Conservation (phyloP, 2,113 vertebrate species). For the Labeo catla region DNA sequence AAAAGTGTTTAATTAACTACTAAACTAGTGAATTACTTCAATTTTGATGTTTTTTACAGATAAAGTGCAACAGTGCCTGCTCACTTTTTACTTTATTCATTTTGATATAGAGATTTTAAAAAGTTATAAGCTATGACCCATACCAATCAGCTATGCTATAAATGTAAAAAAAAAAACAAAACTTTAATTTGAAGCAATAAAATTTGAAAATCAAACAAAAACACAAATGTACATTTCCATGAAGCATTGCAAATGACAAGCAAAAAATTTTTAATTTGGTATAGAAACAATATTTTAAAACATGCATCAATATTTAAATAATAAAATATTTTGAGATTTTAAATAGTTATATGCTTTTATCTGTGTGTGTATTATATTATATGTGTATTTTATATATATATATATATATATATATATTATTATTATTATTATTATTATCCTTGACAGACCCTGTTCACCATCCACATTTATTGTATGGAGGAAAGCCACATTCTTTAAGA, state of each 20-base stretch:
- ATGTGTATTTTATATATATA: too few relatives aligned
- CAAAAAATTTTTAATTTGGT: neutral
- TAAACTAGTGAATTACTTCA: neutral
- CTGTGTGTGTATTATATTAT: too few relatives aligned
- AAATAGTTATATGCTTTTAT: neutral
- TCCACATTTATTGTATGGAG: neutral
- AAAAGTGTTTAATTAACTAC: conserved; percentile 6
- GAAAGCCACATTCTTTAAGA: neutral
- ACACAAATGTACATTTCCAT: neutral
- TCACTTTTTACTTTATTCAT: neutral
- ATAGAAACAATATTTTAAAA: neutral
- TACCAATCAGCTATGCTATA: neutral
- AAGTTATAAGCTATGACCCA: neutral
- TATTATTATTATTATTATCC: neutral
- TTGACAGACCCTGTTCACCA: neutral
- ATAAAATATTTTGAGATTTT: neutral
- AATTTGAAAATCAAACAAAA: neutral
- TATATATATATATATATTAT: too few relatives aligned
- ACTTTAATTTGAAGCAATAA: neutral
- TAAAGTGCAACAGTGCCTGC: neutral
- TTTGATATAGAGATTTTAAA: neutral
- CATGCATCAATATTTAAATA: neutral
- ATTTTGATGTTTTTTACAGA: neutral
- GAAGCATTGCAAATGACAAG: neutral
- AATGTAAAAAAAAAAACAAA: neutral